Evolutionary conservation across 1,140 invertebrate genomes (phyloP).

Genomic region (Neodiprion lecontei): DNA sequence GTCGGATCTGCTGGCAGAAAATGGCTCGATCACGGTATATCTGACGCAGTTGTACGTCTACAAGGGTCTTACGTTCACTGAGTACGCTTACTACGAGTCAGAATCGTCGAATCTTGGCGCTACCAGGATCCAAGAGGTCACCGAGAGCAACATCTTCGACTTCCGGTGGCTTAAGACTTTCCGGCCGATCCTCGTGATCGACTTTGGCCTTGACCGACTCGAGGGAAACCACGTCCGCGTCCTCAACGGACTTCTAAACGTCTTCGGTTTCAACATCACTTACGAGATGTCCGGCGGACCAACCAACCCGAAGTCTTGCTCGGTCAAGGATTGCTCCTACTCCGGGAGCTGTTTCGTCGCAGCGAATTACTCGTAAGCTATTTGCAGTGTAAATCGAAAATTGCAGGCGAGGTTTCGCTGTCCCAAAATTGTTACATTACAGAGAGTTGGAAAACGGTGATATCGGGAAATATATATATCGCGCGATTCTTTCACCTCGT

Average conservation of each 20-base stretch:
- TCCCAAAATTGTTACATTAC: no score
- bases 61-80: conserved; percentile 80
- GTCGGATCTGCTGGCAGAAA: conserved; percentile 59
- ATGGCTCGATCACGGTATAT: conserved; percentile 80
- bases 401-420: conserved; percentile 1
- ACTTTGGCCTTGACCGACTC: conserved; percentile 74
- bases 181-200: conserved; percentile 79
- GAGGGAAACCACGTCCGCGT: conserved; percentile 86
- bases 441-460: conserved; percentile 25
- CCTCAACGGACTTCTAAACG: conserved; percentile 79
- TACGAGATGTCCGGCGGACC: conserved; percentile 75
- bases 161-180: conserved; percentile 73
- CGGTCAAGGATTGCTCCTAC: conserved; percentile 79
- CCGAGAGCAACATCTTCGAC: conserved; percentile 74
- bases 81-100: conserved; percentile 80
- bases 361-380: conserved; percentile 71
- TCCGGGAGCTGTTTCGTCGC: conserved; percentile 82
- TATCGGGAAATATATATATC: background rate
- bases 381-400: background rate
- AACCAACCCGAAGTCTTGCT: conserved; percentile 71
- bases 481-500: conserved; percentile 26
- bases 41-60: conserved; percentile 87
- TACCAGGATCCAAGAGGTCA: conserved; percentile 67
- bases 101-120: conserved; percentile 72
- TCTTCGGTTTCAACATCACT: conserved; percentile 92